Percentiles rank a stretch among this genome's conserved stretches.
These are phyloP conservation scores for Lepilemur septentrionalis DNA, from an alignment of 2,797 vertebrate genomes.

Conservation along the genomic window DNA sequence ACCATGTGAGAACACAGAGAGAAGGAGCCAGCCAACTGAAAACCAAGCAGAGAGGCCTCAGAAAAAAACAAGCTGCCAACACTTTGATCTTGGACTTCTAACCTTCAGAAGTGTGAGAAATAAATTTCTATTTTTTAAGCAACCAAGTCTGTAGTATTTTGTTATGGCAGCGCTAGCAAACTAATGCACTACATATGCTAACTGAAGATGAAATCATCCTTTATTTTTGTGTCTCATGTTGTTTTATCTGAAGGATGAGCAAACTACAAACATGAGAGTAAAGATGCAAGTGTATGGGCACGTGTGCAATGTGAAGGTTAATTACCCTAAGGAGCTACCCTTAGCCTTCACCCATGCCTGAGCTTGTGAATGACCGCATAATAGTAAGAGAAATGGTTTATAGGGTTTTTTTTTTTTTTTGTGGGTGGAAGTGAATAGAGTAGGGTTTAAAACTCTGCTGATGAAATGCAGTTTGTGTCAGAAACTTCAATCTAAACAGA, in stretches of 20 bases:
- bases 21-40: not conserved
- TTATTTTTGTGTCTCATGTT: not conserved
- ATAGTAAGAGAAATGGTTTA: not conserved
- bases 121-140: not conserved
- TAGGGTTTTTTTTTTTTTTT: not conserved
- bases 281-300: not conserved
- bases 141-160: not conserved
- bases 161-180: not conserved
- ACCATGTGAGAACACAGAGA: not conserved
- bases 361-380: not conserved
- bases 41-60: not conserved
- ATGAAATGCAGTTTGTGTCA: not conserved
- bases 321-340: no score
- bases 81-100: not conserved
- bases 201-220: not conserved
- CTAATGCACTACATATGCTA: not conserved
- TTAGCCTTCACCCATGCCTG: not conserved
- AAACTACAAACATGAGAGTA: not conserved
- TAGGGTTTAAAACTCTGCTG: not conserved
- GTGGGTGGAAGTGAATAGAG: not conserved
- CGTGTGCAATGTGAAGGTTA: not conserved
- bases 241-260: not conserved
- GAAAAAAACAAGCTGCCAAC: not conserved
- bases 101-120: not conserved
- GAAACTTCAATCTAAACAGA: not conserved